Percentiles rank a stretch among this genome's conserved stretches.
Conservation (phyloP, 2,797 vertebrate species). For the Lepilemur ruficaudatus region DNA sequence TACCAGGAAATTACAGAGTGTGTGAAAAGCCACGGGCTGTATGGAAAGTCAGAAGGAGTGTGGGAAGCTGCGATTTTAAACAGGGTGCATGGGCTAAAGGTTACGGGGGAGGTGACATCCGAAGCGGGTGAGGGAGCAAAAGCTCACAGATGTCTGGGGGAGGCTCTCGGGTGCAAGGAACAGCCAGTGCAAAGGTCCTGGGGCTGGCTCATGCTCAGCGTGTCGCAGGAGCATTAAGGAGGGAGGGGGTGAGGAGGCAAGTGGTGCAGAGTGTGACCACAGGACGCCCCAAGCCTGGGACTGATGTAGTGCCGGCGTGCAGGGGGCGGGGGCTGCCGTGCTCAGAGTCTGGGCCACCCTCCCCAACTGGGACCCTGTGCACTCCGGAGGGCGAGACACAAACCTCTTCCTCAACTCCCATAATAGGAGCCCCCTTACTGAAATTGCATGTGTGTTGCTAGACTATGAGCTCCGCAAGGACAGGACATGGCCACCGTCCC, state of each 20-base stretch:
- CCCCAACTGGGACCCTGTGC: background rate
- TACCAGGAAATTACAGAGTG: background rate
- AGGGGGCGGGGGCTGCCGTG: background rate
- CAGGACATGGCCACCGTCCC: background rate
- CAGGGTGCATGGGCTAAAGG: background rate
- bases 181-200: background rate
- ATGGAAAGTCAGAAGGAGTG: background rate
- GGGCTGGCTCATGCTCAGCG: background rate
- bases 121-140: background rate
- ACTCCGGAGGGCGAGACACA: background rate
- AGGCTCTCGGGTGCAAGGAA: background rate
- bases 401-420: background rate
- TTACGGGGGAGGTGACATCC: background rate
- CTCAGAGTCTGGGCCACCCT: background rate
- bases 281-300: background rate
- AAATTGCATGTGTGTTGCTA: background rate
- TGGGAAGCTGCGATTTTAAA: background rate
- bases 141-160: rapidly evolving
- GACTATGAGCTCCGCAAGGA: background rate
- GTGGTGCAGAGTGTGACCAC: background rate
- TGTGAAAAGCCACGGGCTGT: background rate
- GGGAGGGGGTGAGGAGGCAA: too few relatives aligned
- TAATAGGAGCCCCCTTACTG: background rate
- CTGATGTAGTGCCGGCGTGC: rapidly evolving
- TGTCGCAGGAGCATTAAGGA: background rate